Evolutionary conservation across 2,113 vertebrate genomes (phyloP), one percentile per base, ranked within the genome.

Genomic region (Eptesicus fuscus): DNA sequence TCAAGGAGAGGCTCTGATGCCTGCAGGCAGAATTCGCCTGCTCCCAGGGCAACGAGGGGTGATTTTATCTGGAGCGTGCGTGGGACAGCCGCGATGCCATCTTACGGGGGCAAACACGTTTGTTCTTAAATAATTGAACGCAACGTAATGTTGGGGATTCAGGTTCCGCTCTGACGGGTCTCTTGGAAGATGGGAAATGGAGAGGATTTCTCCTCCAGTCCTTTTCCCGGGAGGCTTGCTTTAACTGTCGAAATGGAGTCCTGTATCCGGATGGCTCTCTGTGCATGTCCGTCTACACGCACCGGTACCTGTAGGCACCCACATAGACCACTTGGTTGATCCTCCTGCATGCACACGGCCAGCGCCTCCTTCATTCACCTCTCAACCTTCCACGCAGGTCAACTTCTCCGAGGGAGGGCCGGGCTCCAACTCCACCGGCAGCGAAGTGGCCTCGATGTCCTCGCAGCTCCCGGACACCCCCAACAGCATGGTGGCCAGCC

Each of bases 401-500:
- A 99, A 99, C 98, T 99, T 99, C 98, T 99, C 99, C 88, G 99
- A 99, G 98, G 99, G 99, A 96, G 99, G 99, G 90, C 99, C 99
- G 14, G 99, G 99, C 88, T 99, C 99, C 53, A 99, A 99, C 98
- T 99, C 99, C 90, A 99, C 99, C 86, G 99, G 99, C 98, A 99
- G 99, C 97, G 99, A 99, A 98, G 99, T 99, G 96, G 99, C 99
- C 47, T 99, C 99, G 73, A 99, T 99, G 99, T 99, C 99, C 95
- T 99, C 99, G 70, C 99, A 99, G 97, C 99, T 99, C 96, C 99
- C 99, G 97, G 99, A 99, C 96, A 99, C 99, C 85, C 99, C 99
- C 65, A 99, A 99, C 99, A 99, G 99, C 99, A 99, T 99, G 99
- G 99, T 99, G 96, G 99, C 99, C 97, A 99, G 99, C 98, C 99